Evolutionary conservation across 1,140 invertebrate species (phyloP).

Genomic region (Ridgeia piscesae): DNA sequence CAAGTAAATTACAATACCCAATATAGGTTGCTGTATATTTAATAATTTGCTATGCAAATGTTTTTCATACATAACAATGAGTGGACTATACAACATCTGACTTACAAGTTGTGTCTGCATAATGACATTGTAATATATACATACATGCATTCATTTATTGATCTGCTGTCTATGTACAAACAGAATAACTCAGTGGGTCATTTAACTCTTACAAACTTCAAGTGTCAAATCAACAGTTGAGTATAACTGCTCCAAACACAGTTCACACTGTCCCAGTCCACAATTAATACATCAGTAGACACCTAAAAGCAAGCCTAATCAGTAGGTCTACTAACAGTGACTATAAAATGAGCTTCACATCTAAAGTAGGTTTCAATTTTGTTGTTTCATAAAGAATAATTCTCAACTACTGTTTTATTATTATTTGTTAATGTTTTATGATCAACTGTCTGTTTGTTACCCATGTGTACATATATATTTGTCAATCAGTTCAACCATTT

Average conservation of each 20-base stretch:
- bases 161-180: neutral
- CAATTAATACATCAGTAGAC: neutral
- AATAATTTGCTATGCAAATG: neutral
- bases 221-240: neutral
- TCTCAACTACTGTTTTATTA: too few species aligned
- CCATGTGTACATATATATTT: too few species aligned
- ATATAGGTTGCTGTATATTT: neutral
- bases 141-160: neutral
- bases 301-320: neutral
- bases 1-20: neutral
- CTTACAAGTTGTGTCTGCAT: neutral
- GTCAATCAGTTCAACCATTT: neutral
- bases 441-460: too few species aligned
- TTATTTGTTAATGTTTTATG: too few species aligned
- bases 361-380: neutral
- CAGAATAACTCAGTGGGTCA: neutral
- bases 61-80: neutral
- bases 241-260: neutral
- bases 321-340: neutral
- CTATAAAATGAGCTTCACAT: neutral
- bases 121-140: neutral
- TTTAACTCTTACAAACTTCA: neutral
- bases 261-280: neutral
- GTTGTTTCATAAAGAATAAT: neutral
- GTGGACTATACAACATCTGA: neutral